Base-by-base conservation (phyloP, 2,113 vertebrate genomes). In the Cisticola juncidis region DNA sequence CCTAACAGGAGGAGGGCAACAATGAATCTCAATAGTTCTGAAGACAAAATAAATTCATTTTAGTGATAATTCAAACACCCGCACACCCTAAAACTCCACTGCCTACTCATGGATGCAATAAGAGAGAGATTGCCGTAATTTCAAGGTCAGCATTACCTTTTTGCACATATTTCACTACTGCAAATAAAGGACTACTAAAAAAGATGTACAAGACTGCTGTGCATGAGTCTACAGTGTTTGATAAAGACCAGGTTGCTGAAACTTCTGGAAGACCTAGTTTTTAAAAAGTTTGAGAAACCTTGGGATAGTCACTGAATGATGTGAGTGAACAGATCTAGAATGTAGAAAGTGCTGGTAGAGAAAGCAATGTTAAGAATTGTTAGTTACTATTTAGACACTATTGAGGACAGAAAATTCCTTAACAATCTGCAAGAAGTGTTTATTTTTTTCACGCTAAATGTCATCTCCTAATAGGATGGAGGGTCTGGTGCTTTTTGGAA, bases 181-280 rank as follows among this genome's bases (percentile, higher is more conserved):
- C 2, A 2, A 86, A 84, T 50, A 54, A 84, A 65, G 6, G 26
- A 54, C 24, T 60, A 21, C 47, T 68, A 42, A 36, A 61, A 66
- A 53, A n/a, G 1, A 7, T 11, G 3, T 62, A n/a, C 12, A 81
- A 38, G 14, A 66, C 11, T 88, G 42, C 6, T 0, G 0, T 25
- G 25, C 5, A 9, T 33, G 10, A 21, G 20, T 11, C 29, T 74
- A 28, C 21, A 57, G 36, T 6, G 11, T 16, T 54, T 54, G 33
- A 81, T 31, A 68, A 81, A 60, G 15, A 71, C 8, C 4, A 71
- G 15, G 15, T 1, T 45, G 12, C 60, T 73, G 25, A 77, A 95
- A 77, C 9, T 84, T 58, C 69, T 40, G 45, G 26, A 61, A 79
- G 19, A 65, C 4, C 0, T 11, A 36, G 9, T 17, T 85, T 85